Base-by-base conservation (phyloP, 1,140 invertebrate genomes). In the Brachionus calyciflorus region DNA sequence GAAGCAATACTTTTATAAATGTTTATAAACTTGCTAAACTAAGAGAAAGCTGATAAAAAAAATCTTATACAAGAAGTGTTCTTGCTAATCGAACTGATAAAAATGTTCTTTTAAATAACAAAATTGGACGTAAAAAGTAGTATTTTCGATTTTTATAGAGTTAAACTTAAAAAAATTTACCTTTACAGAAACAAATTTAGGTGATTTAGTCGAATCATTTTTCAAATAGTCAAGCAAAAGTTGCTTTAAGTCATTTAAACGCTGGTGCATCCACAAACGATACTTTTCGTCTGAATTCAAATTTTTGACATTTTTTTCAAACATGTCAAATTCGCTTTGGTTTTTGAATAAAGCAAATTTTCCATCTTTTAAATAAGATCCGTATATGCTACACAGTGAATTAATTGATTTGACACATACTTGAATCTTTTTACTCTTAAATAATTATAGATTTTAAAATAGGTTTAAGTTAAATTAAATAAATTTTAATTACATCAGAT, bases 231-330 rank as follows among this genome's bases (percentile, higher is more conserved):
- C 60, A 10, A 65, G 24, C 60, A 65, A 44, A 12, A 65, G 7
- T 14, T 41, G 19, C 44, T 65, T 65, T 19, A 65, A 44, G 21
- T 44, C 60, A 21, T 10, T 28, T 4, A 44, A n/a, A 44, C 60
- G 10, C 10, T 65, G 60, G 12, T 65, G 21, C 60, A 65, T 65
- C 60, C 60, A 65, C 0, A 65, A 37, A 46, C 60, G 60, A 46
- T 65, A 65, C 19, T 65, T 65, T 65, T 65, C 60, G 10, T 65
- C 60, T 3, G 60, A 65, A n/a, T 65, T 65, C 1, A 65, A 41
- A 44, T 44, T 24, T 17, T 14, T 44, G 3, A 19, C 41, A 24
- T 65, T 65, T 46, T 65, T 65, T 21, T 41, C 60, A 44, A 65
- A 65, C 37, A 44, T 65, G 3, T 65, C 17, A 12, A 9, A 19